These are phyloP conservation scores for Lucilia sericata DNA, from an alignment of 1,140 invertebrate species.

Conservation along the genomic window DNA sequence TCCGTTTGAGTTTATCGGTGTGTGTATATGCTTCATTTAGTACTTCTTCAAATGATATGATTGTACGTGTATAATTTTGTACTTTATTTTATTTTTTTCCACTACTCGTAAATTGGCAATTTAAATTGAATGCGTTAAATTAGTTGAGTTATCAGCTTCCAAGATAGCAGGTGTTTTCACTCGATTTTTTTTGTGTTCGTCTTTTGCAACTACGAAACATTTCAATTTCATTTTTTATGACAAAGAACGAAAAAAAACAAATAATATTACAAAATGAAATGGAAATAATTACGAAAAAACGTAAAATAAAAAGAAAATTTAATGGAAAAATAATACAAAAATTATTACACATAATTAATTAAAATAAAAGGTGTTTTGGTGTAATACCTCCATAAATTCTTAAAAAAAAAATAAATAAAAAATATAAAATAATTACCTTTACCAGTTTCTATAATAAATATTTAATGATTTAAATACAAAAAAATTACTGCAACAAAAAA, in stretches of 20 bases:
- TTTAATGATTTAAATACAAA: neutral
- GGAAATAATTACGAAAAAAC: neutral
- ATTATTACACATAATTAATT: neutral
- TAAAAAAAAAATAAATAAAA: too few relatives aligned
- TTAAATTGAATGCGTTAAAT: conserved; percentile 67
- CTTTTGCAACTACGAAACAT: neutral
- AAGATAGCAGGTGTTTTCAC: conserved; percentile 52
- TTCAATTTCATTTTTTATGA: neutral
- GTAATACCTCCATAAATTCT: neutral
- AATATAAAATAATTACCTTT: too few relatives aligned
- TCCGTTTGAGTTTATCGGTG: neutral
- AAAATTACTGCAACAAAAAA: neutral
- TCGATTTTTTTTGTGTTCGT: conserved; percentile 3
- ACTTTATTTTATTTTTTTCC: conserved; percentile 24
- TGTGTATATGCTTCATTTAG: neutral
- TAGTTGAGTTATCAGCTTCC: conserved; percentile 68
- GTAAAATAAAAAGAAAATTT: neutral
- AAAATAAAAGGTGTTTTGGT: neutral
- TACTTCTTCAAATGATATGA: neutral
- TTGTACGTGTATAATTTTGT: neutral
- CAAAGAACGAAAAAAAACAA: neutral
- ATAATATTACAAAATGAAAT: neutral
- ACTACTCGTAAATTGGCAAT: conserved; percentile 62
- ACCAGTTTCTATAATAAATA: too few relatives aligned
- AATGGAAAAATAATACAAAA: neutral